Evolutionary conservation across 64 coral and sea anemone species (phyloP).

Genomic region (Actinia equina): DNA sequence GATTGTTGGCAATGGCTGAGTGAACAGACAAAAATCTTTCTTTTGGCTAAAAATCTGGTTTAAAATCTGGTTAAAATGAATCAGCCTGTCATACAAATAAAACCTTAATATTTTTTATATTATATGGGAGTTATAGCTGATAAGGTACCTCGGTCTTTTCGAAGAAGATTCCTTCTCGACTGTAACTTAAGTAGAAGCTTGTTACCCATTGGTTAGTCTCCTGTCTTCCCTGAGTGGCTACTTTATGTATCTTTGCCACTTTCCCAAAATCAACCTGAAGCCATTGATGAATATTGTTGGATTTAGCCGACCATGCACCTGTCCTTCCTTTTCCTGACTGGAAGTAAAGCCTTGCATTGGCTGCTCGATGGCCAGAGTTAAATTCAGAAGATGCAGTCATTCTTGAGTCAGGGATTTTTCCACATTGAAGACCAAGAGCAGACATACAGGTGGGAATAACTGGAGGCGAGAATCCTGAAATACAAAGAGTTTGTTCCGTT

Average conservation of each 20-base stretch:
- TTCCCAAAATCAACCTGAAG: conserved; percentile 24
- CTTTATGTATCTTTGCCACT: neutral
- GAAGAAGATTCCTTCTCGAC: conserved; percentile 14
- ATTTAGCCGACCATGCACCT: conserved; percentile 14
- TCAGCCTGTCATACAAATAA: too few species aligned
- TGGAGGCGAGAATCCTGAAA: conserved; percentile 15
- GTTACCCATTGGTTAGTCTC: conserved; percentile 10
- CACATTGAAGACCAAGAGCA: conserved; percentile 9
- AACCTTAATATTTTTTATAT: too few species aligned
- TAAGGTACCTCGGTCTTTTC: neutral
- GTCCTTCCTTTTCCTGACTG: neutral
- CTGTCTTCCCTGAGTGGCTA: neutral
- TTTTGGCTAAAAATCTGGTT: too few species aligned
- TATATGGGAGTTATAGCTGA: neutral
- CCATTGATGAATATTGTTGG: conserved; percentile 23
- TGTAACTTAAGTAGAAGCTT: neutral
- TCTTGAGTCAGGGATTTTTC: neutral
- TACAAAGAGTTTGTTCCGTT: neutral
- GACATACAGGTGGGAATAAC: conserved; percentile 14
- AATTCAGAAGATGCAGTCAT: conserved; percentile 21
- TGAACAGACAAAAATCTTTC: too few species aligned
- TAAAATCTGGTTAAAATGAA: too few species aligned
- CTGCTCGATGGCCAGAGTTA: conserved; percentile 13
- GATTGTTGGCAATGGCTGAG: too few species aligned
- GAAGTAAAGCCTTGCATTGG: conserved; percentile 30